phyloP scores from a whole-genome alignment of 2,888 invertebrate species.

The Leptinotarsa peninsularis region DNA sequence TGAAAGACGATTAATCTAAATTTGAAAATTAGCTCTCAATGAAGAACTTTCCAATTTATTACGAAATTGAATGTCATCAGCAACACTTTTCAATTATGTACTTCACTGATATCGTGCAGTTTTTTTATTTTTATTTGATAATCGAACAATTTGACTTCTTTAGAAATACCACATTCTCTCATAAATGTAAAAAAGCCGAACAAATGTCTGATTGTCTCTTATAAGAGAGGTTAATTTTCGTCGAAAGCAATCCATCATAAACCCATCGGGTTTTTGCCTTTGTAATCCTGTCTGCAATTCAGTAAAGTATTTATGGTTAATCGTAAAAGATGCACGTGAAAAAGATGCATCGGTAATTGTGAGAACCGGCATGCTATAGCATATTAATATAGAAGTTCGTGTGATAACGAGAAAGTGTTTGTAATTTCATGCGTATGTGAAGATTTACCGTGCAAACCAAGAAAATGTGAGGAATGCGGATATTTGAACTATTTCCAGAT shows the following conservation, averaged over 20 bases:
- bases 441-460: constrained; percentile 10
- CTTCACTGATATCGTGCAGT: no score
- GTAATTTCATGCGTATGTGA: constrained; percentile 21
- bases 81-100: no score
- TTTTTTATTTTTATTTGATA: no score
- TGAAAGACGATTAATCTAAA: no score
- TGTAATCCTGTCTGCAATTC: constrained; percentile 22
- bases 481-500: constrained; percentile 2
- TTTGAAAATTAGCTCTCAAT: no score
- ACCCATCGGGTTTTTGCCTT: constrained; percentile 23
- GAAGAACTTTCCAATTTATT: no score
- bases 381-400: constrained; percentile 26
- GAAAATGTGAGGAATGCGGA: constrained; percentile 9
- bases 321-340: constrained; percentile 33
- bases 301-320: constrained; percentile 32
- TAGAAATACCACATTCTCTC: neutral
- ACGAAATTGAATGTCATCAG: no score
- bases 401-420: constrained; percentile 21
- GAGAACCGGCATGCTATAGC: constrained; percentile 25
- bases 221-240: constrained; percentile 16
- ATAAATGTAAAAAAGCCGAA: neutral
- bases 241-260: neutral
- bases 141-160: no score
- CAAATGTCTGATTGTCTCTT: constrained; percentile 3
- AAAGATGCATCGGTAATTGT: constrained; percentile 34